Evolutionary conservation across 2,797 vertebrate species (phyloP).

Genomic region (Peromyscus eremicus): DNA sequence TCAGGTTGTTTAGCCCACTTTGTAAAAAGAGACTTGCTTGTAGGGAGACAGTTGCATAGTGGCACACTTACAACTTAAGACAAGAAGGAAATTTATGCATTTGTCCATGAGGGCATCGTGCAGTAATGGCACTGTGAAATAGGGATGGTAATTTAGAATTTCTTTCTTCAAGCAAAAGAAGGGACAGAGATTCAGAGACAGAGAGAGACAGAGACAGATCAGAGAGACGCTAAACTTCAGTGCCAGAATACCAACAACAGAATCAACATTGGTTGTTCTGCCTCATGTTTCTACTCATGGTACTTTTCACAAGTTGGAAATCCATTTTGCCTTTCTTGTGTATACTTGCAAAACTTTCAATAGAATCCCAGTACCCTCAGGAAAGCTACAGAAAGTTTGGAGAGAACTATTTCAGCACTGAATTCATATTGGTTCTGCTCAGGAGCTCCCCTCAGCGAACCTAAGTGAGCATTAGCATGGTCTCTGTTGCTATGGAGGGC

Average conservation of each 20-base stretch:
- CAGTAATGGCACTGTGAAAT: background rate
- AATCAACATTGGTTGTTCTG: rapidly evolving
- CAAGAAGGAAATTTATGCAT: background rate
- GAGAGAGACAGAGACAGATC: background rate
- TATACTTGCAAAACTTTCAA: background rate
- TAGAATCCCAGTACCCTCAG: background rate
- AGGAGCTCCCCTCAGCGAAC: background rate
- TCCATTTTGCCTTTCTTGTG: background rate
- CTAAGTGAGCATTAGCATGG: background rate
- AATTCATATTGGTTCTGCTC: background rate
- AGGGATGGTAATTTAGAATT: background rate
- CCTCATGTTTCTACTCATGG: background rate
- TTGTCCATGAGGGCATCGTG: background rate
- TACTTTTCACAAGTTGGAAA: background rate
- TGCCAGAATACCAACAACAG: background rate
- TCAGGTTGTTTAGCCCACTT: background rate
- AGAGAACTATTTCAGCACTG: background rate
- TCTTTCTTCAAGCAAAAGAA: background rate
- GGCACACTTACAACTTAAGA: background rate
- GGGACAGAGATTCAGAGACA: background rate
- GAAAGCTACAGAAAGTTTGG: background rate
- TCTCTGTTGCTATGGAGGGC: rapidly evolving
- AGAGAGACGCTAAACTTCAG: background rate
- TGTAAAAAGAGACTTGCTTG: background rate
- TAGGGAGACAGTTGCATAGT: background rate